A percentile compares a stretch with the other conserved stretches of the same genome.
These are phyloP conservation scores for Mus spicilegus DNA, from an alignment of 2,113 vertebrate genomes.

Conservation along the genomic window DNA sequence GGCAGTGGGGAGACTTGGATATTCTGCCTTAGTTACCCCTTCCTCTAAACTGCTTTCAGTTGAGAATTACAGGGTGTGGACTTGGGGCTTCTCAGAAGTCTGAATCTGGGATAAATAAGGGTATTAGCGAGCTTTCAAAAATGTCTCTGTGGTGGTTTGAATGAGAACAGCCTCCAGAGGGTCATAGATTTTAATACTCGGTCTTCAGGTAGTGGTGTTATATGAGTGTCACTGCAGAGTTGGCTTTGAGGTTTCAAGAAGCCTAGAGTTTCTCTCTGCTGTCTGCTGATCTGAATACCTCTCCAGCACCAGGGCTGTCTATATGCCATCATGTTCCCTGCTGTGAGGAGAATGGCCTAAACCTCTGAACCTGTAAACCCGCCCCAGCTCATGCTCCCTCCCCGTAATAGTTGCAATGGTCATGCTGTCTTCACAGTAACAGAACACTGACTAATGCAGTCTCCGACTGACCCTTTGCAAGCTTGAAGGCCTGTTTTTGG, in stretches of 20 bases:
- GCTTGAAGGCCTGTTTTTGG: slow-evolving; percentile 16
- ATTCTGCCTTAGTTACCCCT: not conserved
- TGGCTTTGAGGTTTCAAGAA: not conserved
- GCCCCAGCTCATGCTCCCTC: not conserved
- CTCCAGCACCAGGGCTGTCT: not conserved
- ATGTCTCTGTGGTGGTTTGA: not conserved
- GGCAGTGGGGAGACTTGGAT: not conserved
- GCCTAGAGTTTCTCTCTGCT: not conserved
- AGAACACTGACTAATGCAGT: not conserved
- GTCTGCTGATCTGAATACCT: not conserved
- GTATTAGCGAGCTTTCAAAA: not conserved
- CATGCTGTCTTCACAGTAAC: not conserved
- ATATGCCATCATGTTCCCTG: not conserved
- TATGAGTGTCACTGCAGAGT: not conserved
- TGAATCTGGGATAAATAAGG: not conserved
- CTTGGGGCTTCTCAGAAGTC: slow-evolving; percentile 23
- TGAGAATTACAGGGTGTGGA: not conserved
- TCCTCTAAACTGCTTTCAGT: not conserved
- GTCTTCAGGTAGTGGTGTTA: not conserved
- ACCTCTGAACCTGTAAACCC: not conserved
- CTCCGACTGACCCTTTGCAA: not conserved
- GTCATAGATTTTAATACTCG: not conserved
- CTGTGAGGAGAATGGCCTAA: not conserved
- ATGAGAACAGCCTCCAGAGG: not conserved
- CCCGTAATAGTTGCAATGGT: not conserved